These are phyloP conservation scores for Syndactyla subalaris DNA, from an alignment of 2,797 vertebrate genomes.

Conservation along the genomic window DNA sequence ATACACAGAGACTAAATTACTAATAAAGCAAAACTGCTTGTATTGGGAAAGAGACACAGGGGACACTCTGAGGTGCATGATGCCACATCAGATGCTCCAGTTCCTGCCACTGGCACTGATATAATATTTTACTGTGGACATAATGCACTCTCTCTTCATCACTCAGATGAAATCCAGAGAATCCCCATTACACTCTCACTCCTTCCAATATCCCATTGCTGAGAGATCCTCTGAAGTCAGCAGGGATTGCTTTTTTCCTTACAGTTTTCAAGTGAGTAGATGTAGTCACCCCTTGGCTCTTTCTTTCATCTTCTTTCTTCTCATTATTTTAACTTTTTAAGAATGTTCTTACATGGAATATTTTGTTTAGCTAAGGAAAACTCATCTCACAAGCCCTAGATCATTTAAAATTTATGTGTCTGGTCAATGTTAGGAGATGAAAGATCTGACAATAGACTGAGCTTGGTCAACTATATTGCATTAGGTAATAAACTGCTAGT, in stretches of 20 bases:
- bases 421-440: neutral
- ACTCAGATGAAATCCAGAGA: neutral
- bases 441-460: neutral
- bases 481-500: neutral
- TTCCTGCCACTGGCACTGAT: neutral
- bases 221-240: neutral
- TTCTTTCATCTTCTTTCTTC: neutral
- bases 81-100: neutral
- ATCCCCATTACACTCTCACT: neutral
- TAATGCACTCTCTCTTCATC: neutral
- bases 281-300: neutral
- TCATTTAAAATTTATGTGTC: neutral
- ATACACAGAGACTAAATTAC: neutral
- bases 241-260: neutral
- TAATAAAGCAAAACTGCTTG: neutral
- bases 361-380: neutral
- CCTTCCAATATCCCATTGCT: neutral
- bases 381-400: neutral
- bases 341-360: neutral
- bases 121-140: neutral
- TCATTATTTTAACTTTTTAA: neutral
- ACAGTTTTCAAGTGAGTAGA: neutral
- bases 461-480: neutral
- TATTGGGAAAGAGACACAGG: neutral
- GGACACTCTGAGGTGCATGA: neutral